Conservation (phyloP, 2,113 vertebrate genomes). For the Phocoena phocoena region DNA sequence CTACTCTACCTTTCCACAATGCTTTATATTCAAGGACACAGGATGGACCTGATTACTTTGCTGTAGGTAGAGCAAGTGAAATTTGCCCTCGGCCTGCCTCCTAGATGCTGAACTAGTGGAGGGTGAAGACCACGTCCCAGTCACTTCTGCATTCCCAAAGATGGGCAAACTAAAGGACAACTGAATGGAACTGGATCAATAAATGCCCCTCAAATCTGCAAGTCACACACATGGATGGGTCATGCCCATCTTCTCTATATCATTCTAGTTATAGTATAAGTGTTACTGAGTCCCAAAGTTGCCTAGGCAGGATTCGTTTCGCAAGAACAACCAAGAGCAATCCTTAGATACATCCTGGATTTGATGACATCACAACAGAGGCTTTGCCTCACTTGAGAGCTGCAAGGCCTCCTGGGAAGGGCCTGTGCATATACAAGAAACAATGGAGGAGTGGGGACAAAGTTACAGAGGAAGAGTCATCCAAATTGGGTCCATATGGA, state of each 20-base stretch:
- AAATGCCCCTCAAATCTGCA: not conserved
- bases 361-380: not conserved
- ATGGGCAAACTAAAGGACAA: not conserved
- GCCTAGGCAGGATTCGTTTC: not conserved
- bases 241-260: not conserved
- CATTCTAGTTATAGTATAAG: fast-evolving
- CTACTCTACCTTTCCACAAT: not conserved
- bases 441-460: not conserved
- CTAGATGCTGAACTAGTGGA: not conserved
- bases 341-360: not conserved
- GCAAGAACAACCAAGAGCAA: not conserved
- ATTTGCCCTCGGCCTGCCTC: not conserved
- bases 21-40: not conserved
- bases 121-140: not conserved
- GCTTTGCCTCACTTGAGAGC: not conserved
- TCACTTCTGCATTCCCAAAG: not conserved
- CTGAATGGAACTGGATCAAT: not conserved
- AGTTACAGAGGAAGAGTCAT: not conserved
- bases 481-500: not conserved
- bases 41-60: not conserved
- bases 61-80: not conserved
- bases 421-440: not conserved
- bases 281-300: not conserved
- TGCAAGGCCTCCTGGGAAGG: not conserved
- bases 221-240: not conserved